These are phyloP conservation scores for Nerophis ophidion DNA, from an alignment of 2,113 vertebrate genomes.

Conservation along the genomic window DNA sequence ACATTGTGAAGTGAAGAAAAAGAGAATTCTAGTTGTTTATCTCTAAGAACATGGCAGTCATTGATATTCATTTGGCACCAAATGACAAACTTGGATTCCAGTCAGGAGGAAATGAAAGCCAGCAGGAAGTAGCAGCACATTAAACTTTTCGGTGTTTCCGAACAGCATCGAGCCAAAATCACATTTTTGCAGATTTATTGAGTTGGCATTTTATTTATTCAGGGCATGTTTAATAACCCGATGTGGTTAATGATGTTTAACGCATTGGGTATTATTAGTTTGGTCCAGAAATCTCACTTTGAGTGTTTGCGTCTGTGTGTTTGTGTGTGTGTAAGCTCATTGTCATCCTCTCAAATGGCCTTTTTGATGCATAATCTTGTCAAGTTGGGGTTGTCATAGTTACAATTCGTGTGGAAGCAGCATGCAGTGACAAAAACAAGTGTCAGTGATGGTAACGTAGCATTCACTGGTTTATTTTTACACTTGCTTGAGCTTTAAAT, in stretches of 20 bases:
- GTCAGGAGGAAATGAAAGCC: neutral
- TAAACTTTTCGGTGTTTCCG: constrained; percentile 2
- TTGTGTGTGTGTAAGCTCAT: constrained; percentile 1
- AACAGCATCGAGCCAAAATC: constrained; percentile 14
- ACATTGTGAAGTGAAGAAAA: too few species aligned
- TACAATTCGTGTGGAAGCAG: neutral
- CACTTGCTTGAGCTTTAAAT: constrained; percentile 22
- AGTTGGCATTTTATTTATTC: constrained; percentile 34
- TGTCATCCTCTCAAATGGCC: constrained; percentile 11
- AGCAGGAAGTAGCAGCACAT: neutral
- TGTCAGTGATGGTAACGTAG: constrained; percentile 11
- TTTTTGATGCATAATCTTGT: constrained; percentile 8
- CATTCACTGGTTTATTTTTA: neutral
- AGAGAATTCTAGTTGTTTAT: too few species aligned
- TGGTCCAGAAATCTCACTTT: constrained; percentile 19
- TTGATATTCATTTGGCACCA: too few species aligned
- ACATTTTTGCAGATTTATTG: constrained; percentile 43
- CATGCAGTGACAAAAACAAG: constrained; percentile 31
- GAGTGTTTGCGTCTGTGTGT: neutral
- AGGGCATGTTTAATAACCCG: constrained; percentile 54
- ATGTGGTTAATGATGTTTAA: constrained; percentile 49
- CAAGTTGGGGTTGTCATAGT: constrained; percentile 2
- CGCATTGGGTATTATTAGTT: constrained; percentile 34
- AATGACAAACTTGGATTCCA: neutral
- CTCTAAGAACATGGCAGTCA: too few species aligned